Evolutionary conservation across 2,113 vertebrate genomes (phyloP).

Genomic region (Barnardius zonarius): DNA sequence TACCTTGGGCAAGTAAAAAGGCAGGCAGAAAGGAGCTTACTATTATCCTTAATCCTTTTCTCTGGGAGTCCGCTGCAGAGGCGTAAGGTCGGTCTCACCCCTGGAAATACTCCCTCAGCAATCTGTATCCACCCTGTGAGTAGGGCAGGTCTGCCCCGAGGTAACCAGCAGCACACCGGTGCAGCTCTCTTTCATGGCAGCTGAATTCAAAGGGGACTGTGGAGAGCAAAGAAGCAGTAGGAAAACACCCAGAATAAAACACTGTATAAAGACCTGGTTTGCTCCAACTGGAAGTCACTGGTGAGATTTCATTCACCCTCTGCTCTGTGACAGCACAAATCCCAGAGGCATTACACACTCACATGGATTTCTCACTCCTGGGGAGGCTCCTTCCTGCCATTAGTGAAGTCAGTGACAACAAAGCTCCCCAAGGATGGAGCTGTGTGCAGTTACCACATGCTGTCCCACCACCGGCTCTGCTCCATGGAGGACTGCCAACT

Average conservation of each 20-base stretch:
- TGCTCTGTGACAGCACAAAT: not conserved
- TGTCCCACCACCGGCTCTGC: not conserved
- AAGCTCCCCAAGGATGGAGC: not conserved
- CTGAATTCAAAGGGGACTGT: not conserved
- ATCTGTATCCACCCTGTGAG: not conserved
- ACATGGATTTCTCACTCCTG: not conserved
- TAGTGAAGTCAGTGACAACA: fast-evolving
- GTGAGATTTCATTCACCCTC: not conserved
- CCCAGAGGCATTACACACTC: not conserved
- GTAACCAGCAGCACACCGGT: not conserved
- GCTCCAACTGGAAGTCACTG: not conserved
- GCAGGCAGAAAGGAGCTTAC: not conserved
- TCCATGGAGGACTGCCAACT: not conserved
- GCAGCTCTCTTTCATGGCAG: not conserved
- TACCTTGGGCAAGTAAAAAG: not conserved
- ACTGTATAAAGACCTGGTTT: not conserved
- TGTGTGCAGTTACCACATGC: not conserved
- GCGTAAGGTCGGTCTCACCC: not conserved
- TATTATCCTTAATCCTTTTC: not conserved
- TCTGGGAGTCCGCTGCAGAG: not conserved
- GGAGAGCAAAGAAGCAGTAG: not conserved
- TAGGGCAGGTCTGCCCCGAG: not conserved
- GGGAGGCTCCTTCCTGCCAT: not conserved
- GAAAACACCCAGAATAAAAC: not conserved
- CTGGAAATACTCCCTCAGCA: not conserved